Evolutionary conservation across 2,113 vertebrate genomes (phyloP), one percentile per base, ranked within the genome.

Genomic region (Dicentrarchus labrax): DNA sequence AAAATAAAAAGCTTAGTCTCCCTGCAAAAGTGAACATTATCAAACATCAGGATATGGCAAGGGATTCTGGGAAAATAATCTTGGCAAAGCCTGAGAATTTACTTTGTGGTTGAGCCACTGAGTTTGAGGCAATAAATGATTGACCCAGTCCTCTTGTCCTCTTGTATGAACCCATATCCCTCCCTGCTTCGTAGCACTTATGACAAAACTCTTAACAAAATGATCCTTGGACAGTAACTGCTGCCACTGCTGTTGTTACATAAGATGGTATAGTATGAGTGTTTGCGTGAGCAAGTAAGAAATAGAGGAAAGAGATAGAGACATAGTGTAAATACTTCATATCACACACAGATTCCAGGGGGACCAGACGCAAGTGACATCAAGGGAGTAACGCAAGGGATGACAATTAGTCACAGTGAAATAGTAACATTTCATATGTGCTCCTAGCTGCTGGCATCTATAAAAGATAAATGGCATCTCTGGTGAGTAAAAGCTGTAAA

Each of bases 401-500:
- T 78, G 88, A 94, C 94, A 94, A 95, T 96, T 95, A 93, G 87
- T 91, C 78, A 89, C 84, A 85, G 80, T 88, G 86, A 86, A 88
- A 93, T 88, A 76, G 82, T 88, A 91, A 86, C 88, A 84, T 86
- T 89, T 88, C 80, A 81, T 62, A 83, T 80, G 79, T 79, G 83
- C 84, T 76, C 74, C 77, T 81, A 59, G 91, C 93, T 90, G 82
- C 90, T 89, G 90, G 93, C 91, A 89, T 90, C 88, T 85, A 94
- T 93, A 91, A 95, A 95, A 94, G 92, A 95, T 95, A 95, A 93
- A 95, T 93, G 93, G 92, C 81, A 89, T 91, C 93, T 83, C 83
- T 91, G 82, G 83, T 89, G 88, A 92, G 91, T 93, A 93, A 94
- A 93, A 94, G 93, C 91, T 87, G 87, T 87, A 91, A 94, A 95